Evolutionary conservation across 2,797 vertebrate species (phyloP), one percentile per base, ranked within the genome.

Genomic region (Galago senegalensis): DNA sequence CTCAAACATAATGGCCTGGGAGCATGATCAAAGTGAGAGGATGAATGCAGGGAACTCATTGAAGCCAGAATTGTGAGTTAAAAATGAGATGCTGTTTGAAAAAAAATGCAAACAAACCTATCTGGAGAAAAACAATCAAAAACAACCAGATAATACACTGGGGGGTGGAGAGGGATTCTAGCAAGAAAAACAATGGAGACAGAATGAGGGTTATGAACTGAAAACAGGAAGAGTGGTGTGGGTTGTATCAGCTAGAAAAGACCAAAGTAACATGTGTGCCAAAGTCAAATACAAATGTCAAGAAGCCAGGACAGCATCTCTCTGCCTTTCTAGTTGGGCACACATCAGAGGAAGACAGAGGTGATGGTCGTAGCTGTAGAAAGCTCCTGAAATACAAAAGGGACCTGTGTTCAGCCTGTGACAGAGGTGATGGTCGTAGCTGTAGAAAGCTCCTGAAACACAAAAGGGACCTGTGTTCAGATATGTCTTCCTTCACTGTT

Each of bases 11-110:
- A 79, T 0, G 23, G 77, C 53, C 53, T 75, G 43, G 92, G 85
- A 83, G 18, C 49, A 0, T 0, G n/a, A 97, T 97, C 88, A 96
- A 95, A 92, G 95, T 29, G 79, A 83, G 49, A 89, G 80, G 14
- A 75, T 12, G 23, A 4, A n/a, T 14, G 63, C 63, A 61, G 60
- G 76, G 58, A 82, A 81, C 25, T 58, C 69, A 4, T 29, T 2
- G 4, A 56, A 81, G 60, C 56, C 58, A 85, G 31, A 56, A 90
- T 37, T 37, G 60, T 29, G 37, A 86, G 56, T 79, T 49, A 34
- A 43, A 96, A 91, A 94, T n/a, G 31, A 96, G 80, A 85, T 21
- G 3, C 37, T 46, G 58, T 69, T 95, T 95, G 73, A 34, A 58
- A 91, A 73, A 73, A 92, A 70, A 92, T 70, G 53, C 73, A 63